These are phyloP conservation scores for Procavia capensis DNA, from an alignment of 2,113 vertebrate species.

Conservation along the genomic window DNA sequence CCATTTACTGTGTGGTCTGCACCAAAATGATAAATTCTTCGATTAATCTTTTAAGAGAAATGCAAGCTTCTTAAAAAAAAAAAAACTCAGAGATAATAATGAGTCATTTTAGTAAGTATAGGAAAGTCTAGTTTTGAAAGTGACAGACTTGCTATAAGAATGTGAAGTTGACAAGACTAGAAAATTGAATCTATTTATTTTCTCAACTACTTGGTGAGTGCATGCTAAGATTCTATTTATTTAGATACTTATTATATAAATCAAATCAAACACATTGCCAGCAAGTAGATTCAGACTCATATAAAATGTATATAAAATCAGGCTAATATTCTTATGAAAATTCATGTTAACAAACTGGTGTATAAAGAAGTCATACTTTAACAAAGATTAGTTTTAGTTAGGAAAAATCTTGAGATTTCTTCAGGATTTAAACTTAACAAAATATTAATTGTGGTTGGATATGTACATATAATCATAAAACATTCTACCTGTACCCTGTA, in stretches of 20 bases:
- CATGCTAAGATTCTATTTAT: neutral
- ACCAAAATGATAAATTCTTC: constrained; percentile 71
- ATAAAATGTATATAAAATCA: constrained; percentile 16
- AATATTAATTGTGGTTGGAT: neutral
- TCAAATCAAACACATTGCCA: neutral
- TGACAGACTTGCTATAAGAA: neutral
- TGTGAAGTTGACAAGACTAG: neutral
- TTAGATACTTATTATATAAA: neutral
- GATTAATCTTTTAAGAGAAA: constrained; percentile 49
- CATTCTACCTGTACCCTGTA: neutral
- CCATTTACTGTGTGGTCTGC: constrained; percentile 69
- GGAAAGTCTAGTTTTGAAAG: neutral
- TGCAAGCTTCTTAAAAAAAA: neutral
- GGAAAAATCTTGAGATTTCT: neutral
- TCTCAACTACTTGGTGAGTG: neutral
- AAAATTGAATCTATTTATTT: constrained; percentile 48
- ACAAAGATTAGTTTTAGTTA: constrained; percentile 67
- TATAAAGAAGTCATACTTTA: constrained; percentile 60
- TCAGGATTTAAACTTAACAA: neutral
- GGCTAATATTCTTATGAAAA: neutral
- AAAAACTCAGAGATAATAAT: constrained; percentile 68
- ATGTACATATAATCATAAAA: neutral
- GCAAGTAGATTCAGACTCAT: neutral
- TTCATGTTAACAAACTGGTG: neutral
- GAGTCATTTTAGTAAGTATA: constrained; percentile 66